Base-by-base conservation (phyloP, 2,888 invertebrate genomes). In the Hydriomena furcata region DNA sequence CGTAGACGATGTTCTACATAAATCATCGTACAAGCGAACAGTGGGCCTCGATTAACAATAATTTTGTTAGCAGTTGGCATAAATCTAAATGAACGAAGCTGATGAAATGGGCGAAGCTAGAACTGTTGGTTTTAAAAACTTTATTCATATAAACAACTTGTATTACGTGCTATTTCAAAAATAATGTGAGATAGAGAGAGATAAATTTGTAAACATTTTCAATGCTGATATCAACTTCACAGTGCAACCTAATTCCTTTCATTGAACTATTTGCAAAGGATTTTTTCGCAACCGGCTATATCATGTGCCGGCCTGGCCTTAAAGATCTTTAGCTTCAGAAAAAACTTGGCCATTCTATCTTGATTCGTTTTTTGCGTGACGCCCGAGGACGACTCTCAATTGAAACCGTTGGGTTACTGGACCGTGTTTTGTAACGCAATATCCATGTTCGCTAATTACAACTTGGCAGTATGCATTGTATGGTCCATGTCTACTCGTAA, bases 381-480 rank as follows among this genome's bases (percentile, higher is more conserved):
- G 42, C 43, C 40, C 36, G 37, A 55, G 52, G 52, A 58, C 78
- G 69, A 64, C 66, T 65, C 61, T 68, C 82, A 87, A 87, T 86
- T 85, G 84, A 82, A 82, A 77, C 78, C 65, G 47, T 38, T 38
- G 78, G 78, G 79, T 79, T 78, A 82, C 73, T 81, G 79, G 81
- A 77, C 75, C 81, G 76, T 11, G 4, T 69, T 60, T 60, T 59
- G 84, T 71, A 83, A 87, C 73, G 58, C 65, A 73, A 84, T 79
- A 81, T 63, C 61, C 55, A 55, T 72, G 72, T 69, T 66, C 64
- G 67, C 67, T 75, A 77, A 79, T 79, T 77, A 73, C 71, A 69
- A 63, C 63, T 70, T 75, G 73, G 76, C 77, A 73, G 76, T 75
- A 69, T 66, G 63, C 63, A 68, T 52, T 59, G 60, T 60, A 56